Evolutionary conservation across 2,888 invertebrate genomes (phyloP), one percentile per base, ranked within the genome.

Genomic region (Tuberolachnus salignus): DNA sequence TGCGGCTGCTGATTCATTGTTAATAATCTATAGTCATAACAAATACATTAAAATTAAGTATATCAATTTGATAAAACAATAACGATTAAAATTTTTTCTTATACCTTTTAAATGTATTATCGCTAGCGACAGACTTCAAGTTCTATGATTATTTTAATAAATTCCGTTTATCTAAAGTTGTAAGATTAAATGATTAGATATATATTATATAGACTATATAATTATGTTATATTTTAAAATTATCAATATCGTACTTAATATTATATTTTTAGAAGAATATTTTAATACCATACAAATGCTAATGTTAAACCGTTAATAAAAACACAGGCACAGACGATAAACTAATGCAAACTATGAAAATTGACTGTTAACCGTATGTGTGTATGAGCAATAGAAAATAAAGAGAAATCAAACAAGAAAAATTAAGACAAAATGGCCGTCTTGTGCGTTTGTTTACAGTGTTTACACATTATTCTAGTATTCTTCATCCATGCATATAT

Each of bases 1-100:
- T 55, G 55, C 4, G 55, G 70, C 42, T 71, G 72, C 11, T 73
- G 73, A 73, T 73, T 73, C 73, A 73, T 73, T 11, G n/a, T 63
- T n/a, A 6, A 8, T 21, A 3, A 42, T 63, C 10, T 11, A 23
- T 23, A 42, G 34, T 19, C 10, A 16, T 46, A 46, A 34, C 34
- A 23, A 61, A 61, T 49, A n/a, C 11, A 51, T 2, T 21, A 4
- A 49, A 49, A 51, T 26, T 19, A 26, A 67, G 49, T 34, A 34
- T 6, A 4, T 34, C 6, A 34, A 6, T 34, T 34, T 34, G 6
- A n/a, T n/a, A 34, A 34, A 34, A 34, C 34, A 34, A 34, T 4
- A 6, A 34, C 3, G 34, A 34, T 34, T 6, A 34, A 34, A 34
- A 34, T 34, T 34, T 4, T 4, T 34, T 34, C 34, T 6, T 6